A percentile compares a stretch with the other conserved stretches of the same genome.
Conservation (phyloP, 2,888 invertebrate genomes). For the Ischnus inquisitorius region DNA sequence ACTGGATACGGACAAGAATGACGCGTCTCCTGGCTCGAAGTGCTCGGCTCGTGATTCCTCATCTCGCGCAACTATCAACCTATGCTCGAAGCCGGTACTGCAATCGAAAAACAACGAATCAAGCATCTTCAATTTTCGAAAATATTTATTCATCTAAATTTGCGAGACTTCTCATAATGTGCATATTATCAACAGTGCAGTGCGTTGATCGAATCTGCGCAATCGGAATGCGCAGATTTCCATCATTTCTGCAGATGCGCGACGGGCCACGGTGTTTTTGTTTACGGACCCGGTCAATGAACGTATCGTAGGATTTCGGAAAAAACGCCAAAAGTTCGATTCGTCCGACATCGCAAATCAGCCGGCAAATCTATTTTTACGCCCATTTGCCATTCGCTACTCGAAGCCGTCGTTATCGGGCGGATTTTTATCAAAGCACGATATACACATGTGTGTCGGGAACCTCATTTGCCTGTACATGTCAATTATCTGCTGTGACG, state of each 20-base stretch:
- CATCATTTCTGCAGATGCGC: neutral
- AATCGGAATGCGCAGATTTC: neutral
- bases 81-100: neutral
- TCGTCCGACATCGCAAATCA: neutral
- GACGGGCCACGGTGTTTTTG: neutral
- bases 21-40: neutral
- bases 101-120: neutral
- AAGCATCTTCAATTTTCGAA: too few species aligned
- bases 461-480: too few species aligned
- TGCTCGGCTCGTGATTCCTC: neutral
- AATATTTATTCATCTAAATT: too few species aligned
- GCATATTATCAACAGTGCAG: too few species aligned
- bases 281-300: neutral
- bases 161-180: too few species aligned
- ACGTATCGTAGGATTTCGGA: neutral
- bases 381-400: neutral
- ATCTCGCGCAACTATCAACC: neutral
- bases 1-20: neutral
- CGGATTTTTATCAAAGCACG: too few species aligned
- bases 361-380: neutral
- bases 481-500: too few species aligned
- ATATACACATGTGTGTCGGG: too few species aligned
- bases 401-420: too few species aligned
- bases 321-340: neutral
- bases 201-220: too few species aligned